Evolutionary conservation across 92 coral and sea anemone genomes (phyloP).

Genomic region (Epizoanthus scotinus): DNA sequence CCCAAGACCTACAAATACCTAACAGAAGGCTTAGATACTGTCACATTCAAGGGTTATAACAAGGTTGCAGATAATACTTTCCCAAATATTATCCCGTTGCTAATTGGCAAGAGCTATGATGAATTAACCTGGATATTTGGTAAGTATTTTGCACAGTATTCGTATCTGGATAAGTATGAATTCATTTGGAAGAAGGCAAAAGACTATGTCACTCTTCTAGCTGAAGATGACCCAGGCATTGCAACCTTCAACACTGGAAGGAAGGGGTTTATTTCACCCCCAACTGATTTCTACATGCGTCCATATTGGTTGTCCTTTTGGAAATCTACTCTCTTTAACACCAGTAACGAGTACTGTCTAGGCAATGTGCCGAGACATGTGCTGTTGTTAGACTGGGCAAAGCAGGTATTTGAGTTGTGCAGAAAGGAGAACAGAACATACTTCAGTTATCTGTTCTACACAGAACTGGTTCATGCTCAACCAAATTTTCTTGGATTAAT

Average conservation of each 20-base stretch:
- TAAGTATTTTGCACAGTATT: conserved; percentile 14
- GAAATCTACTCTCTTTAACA: conserved; percentile 12
- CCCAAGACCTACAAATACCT: conserved; percentile 27
- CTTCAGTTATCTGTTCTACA: conserved; percentile 27
- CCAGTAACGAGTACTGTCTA: conserved; percentile 22
- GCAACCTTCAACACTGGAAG: conserved; percentile 31
- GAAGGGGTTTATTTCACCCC: conserved; percentile 22
- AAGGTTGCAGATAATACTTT: conserved; percentile 30
- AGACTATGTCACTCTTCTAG: conserved; percentile 16
- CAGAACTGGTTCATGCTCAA: conserved; percentile 28
- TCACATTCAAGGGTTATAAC: conserved; percentile 4
- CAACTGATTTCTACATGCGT: conserved; percentile 37
- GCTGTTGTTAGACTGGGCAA: conserved; percentile 30
- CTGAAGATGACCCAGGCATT: conserved; percentile 34
- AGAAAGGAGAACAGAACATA: conserved; percentile 10
- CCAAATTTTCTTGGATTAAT: conserved; percentile 23
- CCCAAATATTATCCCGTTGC: conserved; percentile 22
- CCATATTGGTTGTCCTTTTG: conserved; percentile 36
- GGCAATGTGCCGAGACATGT: conserved; percentile 25
- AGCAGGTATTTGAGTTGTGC: conserved; percentile 5
- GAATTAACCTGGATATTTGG: conserved; percentile 30
- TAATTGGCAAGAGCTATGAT: conserved; percentile 29
- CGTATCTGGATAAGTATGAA: conserved; percentile 22
- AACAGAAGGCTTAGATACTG: conserved; percentile 7
- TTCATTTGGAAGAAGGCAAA: conserved; percentile 31